A percentile compares a stretch with the other conserved stretches of the same genome.
phyloP scores from a whole-genome alignment of 2,888 invertebrate species.

The Panzeria rudis region DNA sequence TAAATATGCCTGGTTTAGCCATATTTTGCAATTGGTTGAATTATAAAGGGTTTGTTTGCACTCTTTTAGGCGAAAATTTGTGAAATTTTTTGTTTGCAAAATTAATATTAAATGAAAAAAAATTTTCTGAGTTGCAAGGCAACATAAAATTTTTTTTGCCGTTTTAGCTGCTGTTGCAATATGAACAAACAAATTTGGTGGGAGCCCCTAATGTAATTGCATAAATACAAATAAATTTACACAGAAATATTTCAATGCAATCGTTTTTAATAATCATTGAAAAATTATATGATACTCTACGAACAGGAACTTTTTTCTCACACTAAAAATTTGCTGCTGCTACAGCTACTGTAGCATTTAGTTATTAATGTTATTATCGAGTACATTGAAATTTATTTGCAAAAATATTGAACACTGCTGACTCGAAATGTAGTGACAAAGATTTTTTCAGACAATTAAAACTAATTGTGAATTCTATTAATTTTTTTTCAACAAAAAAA shows the following conservation, averaged over 20 bases:
- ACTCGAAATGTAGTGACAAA: constrained; percentile 10
- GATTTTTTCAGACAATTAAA: not conserved
- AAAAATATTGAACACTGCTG: constrained; percentile 41
- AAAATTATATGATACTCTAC: constrained; percentile 29
- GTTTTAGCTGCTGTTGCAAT: not conserved
- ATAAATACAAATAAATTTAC: not conserved
- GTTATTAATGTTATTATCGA: constrained; percentile 74
- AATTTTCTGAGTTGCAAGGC: not conserved
- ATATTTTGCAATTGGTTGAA: constrained; percentile 34
- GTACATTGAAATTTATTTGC: constrained; percentile 71
- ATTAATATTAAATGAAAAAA: constrained; percentile 11
- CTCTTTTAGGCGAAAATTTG: not conserved
- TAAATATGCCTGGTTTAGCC: constrained; percentile 59
- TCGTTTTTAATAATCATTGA: constrained; percentile 40
- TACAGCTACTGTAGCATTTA: constrained; percentile 44
- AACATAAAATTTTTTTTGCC: not conserved
- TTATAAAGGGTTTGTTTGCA: not conserved
- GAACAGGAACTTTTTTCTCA: not conserved
- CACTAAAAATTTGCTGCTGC: not conserved
- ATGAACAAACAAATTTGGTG: constrained; percentile 17
- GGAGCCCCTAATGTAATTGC: constrained; percentile 48
- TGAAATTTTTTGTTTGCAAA: not conserved
- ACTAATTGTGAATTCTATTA: not conserved
- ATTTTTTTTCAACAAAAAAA: not conserved
- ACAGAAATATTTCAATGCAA: constrained; percentile 36